Conservation (phyloP, 2,113 vertebrate genomes). For the Psilopsiagon aymara region DNA sequence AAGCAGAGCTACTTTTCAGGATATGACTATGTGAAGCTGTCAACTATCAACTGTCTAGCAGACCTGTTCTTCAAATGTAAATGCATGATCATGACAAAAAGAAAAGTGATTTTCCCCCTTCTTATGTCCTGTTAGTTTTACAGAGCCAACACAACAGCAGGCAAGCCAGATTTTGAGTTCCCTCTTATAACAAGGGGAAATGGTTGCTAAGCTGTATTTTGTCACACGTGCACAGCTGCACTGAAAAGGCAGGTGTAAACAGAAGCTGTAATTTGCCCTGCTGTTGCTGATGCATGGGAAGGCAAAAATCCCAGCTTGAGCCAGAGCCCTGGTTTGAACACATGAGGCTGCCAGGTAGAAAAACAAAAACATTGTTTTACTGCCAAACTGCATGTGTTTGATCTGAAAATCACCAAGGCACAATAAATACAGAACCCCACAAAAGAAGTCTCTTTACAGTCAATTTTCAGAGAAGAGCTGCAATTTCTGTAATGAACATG, state of each 20-base stretch:
- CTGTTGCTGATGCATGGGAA: conserved; percentile 31
- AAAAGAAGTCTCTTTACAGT: conserved; percentile 6
- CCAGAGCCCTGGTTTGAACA: neutral
- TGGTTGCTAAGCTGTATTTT: conserved; percentile 25
- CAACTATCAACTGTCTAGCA: neutral
- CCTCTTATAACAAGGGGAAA: neutral
- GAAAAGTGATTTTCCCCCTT: neutral
- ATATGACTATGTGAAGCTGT: neutral
- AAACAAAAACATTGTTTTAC: conserved; percentile 17
- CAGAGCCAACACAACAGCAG: neutral
- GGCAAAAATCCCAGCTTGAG: conserved; percentile 31
- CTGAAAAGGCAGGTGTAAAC: conserved; percentile 22
- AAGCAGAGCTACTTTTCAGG: neutral
- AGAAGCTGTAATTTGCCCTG: conserved; percentile 51
- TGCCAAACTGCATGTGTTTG: neutral
- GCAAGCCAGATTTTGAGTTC: neutral
- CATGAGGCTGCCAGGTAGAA: conserved; percentile 25
- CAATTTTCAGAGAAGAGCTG: conserved; percentile 11
- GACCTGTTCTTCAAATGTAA: neutral
- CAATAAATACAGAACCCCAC: conserved; percentile 11
- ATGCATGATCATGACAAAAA: accelerated
- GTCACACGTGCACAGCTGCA: conserved; percentile 30
- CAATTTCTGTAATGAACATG: conserved; percentile 44
- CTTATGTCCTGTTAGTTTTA: neutral
- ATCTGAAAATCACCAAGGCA: conserved; percentile 39